Percentiles rank a stretch among this genome's conserved stretches.
These are phyloP conservation scores for Poeciliopsis occidentalis DNA, from an alignment of 2,113 vertebrate genomes.

Conservation along the genomic window DNA sequence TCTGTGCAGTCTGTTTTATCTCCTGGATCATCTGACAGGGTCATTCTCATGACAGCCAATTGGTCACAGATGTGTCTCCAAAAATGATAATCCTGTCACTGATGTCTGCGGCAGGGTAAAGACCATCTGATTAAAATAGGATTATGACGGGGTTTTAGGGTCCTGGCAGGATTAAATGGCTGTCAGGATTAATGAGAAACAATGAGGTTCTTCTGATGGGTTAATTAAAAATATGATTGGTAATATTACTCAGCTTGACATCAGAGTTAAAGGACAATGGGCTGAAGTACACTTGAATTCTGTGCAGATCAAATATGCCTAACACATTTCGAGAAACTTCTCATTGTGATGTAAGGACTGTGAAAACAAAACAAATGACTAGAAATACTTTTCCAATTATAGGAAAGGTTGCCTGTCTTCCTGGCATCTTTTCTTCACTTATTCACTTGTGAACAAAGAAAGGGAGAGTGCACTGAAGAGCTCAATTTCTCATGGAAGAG, in stretches of 20 bases:
- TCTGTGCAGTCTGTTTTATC: conserved; percentile 63
- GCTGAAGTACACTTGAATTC: conserved; percentile 1
- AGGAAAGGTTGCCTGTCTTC: not conserved
- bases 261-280: not conserved
- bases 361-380: not conserved
- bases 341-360: not conserved
- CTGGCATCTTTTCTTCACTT: too few relatives aligned
- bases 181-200: conserved; percentile 60
- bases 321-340: not conserved
- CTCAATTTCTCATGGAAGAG: too few relatives aligned
- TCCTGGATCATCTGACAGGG: conserved; percentile 62
- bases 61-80: conserved; percentile 71
- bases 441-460: too few relatives aligned
- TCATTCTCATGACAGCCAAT: conserved; percentile 64
- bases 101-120: conserved; percentile 58
- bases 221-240: conserved; percentile 17
- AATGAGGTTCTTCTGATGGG: conserved; percentile 6
- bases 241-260: conserved; percentile 34
- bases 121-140: conserved; percentile 61
- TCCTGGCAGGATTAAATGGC: conserved; percentile 58
- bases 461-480: too few relatives aligned
- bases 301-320: not conserved
- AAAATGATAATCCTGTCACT: conserved; percentile 66
- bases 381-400: not conserved
- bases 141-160: conserved; percentile 44